These are phyloP conservation scores for Lutraria lutraria DNA, from an alignment of 2,888 invertebrate species.

Conservation along the genomic window DNA sequence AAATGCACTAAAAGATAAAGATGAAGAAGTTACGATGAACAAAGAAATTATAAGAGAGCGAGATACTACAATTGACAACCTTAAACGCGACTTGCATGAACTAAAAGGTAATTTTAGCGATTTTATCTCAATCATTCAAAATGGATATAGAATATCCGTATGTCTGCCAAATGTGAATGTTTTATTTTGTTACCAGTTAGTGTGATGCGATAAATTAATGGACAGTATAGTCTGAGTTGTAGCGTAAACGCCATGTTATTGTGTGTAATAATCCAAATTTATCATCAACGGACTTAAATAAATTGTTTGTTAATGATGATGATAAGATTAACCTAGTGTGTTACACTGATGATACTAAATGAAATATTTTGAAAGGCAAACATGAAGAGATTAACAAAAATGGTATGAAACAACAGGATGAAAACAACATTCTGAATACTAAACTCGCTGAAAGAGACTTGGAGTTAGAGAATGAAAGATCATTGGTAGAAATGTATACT, in stretches of 20 bases:
- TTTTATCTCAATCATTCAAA: not conserved
- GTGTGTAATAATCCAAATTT: too few relatives aligned
- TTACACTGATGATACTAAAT: too few relatives aligned
- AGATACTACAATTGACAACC: not conserved
- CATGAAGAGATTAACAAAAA: not conserved
- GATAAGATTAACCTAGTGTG: too few relatives aligned
- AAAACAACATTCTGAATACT: not conserved
- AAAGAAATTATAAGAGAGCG: not conserved
- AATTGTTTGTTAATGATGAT: too few relatives aligned
- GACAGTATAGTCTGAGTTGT: too few relatives aligned
- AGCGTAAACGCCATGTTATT: too few relatives aligned
- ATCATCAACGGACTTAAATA: too few relatives aligned
- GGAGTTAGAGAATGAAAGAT: not conserved
- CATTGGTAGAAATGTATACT: not conserved
- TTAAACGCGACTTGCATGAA: not conserved
- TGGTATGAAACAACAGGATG: not conserved
- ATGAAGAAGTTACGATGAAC: not conserved
- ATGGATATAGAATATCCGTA: too few relatives aligned
- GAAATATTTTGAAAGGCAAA: too few relatives aligned
- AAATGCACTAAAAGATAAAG: constrained; percentile 6
- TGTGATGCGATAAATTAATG: too few relatives aligned
- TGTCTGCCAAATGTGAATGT: too few relatives aligned
- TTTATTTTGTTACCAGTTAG: too few relatives aligned
- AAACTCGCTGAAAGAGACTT: not conserved
- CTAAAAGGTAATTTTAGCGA: not conserved